phyloP scores from a whole-genome alignment of 2,797 vertebrate genomes.

The Halcyon smyrnensis region DNA sequence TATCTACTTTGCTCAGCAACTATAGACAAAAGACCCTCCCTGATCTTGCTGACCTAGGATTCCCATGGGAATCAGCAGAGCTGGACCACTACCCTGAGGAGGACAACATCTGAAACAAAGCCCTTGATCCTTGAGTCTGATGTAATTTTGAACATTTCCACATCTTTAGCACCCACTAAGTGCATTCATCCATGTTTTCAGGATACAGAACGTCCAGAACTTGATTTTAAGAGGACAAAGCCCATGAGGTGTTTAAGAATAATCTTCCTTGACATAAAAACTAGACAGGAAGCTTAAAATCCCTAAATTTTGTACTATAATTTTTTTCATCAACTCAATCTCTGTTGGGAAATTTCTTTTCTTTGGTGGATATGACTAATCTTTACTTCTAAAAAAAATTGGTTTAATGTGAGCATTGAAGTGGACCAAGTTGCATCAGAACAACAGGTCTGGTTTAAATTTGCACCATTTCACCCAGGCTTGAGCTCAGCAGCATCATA shows the following conservation, averaged over 20 bases:
- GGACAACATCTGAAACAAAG: background rate
- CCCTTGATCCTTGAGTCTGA: background rate
- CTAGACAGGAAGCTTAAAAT: background rate
- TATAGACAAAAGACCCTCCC: background rate
- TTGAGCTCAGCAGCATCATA: background rate
- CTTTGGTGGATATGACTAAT: background rate
- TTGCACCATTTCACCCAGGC: background rate
- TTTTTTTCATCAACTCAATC: background rate
- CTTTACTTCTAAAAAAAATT: background rate
- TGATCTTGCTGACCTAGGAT: background rate
- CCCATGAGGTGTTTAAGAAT: background rate
- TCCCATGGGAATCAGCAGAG: background rate
- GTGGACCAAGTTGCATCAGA: background rate
- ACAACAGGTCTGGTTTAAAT: background rate
- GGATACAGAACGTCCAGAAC: background rate
- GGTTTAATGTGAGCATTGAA: background rate
- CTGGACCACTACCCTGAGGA: background rate
- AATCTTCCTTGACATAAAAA: background rate
- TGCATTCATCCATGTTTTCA: background rate
- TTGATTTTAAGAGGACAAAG: background rate
- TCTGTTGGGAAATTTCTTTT: background rate
- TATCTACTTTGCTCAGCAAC: background rate
- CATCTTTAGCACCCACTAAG: background rate
- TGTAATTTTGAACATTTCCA: background rate
- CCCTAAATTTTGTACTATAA: rapidly evolving